Conservation (phyloP, 2,113 vertebrate genomes). For the Sylvia atricapilla region DNA sequence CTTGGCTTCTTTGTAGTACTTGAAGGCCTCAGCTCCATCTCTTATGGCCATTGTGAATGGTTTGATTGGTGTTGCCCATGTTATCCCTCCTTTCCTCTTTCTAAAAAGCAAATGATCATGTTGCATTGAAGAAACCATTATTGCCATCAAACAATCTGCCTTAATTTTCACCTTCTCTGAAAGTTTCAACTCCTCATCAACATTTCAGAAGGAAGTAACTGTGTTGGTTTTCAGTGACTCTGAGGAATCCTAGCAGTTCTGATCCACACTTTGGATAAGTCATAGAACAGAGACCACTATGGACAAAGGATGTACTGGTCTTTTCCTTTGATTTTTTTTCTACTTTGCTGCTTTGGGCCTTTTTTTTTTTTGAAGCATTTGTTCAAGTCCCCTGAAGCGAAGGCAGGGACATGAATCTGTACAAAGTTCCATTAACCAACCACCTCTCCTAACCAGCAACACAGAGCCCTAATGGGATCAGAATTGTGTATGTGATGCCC, state of each 20-base stretch:
- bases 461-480: background rate
- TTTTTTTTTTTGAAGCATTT: conserved; percentile 24
- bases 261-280: conserved; percentile 39
- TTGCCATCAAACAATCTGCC: conserved; percentile 29
- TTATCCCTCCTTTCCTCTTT: conserved; percentile 42
- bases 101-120: conserved; percentile 32
- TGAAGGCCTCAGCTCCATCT: conserved; percentile 55
- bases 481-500: background rate
- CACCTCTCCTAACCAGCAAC: background rate
- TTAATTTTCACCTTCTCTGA: conserved; percentile 54
- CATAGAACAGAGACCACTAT: background rate
- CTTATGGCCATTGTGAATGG: conserved; percentile 61
- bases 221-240: conserved; percentile 44
- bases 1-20: conserved; percentile 66
- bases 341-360: background rate
- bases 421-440: conserved; percentile 29
- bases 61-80: conserved; percentile 57
- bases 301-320: conserved; percentile 26
- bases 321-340: conserved; percentile 37
- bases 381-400: background rate
- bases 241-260: conserved; percentile 35
- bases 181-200: conserved; percentile 52
- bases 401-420: background rate
- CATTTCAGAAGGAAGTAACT: conserved; percentile 46
- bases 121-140: conserved; percentile 47